Evolutionary conservation across 2,113 vertebrate genomes (phyloP).

Genomic region (Tringa solitaria): DNA sequence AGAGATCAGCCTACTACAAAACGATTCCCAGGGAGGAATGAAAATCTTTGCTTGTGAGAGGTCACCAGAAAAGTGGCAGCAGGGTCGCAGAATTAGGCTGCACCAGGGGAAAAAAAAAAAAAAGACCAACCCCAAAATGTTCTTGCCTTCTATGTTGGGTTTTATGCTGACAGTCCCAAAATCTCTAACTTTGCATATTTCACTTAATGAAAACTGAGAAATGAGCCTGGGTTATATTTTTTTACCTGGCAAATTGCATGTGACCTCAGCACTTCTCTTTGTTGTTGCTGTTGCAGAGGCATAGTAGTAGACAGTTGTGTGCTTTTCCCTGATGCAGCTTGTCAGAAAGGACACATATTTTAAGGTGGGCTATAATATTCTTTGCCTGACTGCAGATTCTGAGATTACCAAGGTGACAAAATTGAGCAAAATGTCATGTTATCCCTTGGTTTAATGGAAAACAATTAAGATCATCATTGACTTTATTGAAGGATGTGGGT

Average conservation of each 20-base stretch:
- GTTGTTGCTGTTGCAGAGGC: not conserved
- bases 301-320: not conserved
- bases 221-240: not conserved
- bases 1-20: not conserved
- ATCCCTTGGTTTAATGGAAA: conserved; percentile 16
- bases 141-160: not conserved
- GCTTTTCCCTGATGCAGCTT: not conserved
- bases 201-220: not conserved
- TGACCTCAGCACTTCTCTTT: not conserved
- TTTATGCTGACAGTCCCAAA: not conserved
- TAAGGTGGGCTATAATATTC: not conserved
- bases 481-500: not conserved
- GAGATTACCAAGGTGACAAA: not conserved
- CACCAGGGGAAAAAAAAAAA: not conserved
- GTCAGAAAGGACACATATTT: not conserved
- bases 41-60: not conserved
- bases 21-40: not conserved
- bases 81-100: not conserved
- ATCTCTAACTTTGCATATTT: not conserved
- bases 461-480: not conserved
- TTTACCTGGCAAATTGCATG: not conserved
- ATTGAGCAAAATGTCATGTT: conserved; percentile 27
- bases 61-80: not conserved
- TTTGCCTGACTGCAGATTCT: not conserved
- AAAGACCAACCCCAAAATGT: not conserved